Percentiles rank a stretch among this genome's conserved stretches.
Conservation (phyloP, 2,888 invertebrate species). For the Ligdia adustata region DNA sequence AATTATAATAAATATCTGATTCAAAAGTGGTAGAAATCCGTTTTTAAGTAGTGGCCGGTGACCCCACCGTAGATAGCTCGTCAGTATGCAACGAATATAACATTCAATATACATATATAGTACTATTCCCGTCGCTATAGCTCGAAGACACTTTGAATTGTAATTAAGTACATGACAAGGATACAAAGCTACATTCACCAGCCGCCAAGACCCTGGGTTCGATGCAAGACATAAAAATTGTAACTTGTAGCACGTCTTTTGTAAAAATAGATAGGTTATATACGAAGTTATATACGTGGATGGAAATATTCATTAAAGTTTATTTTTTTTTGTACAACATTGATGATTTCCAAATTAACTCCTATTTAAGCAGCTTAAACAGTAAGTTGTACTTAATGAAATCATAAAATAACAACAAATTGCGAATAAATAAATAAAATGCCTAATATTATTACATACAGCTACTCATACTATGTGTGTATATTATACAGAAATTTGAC, state of each 20-base stretch:
- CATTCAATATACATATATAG: conserved; percentile 41
- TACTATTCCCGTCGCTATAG: conserved; percentile 47
- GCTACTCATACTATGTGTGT: conserved; percentile 1
- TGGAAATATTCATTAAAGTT: no score
- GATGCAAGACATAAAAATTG: conserved; percentile 12
- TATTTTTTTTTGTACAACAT: no score
- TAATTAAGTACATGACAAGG: conserved; percentile 56
- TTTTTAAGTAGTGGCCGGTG: no score
- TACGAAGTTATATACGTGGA: no score
- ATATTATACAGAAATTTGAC: conserved; percentile 39
- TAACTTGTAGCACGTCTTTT: background rate
- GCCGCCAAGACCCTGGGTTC: conserved; percentile 45
- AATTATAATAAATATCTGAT: no score
- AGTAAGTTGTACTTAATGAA: no score
- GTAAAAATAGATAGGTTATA: background rate
- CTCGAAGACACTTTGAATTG: conserved; percentile 60
- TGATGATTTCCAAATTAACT: no score
- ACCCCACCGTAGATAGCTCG: conserved; percentile 35
- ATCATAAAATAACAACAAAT: no score
- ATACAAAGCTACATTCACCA: conserved; percentile 55
- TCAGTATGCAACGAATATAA: conserved; percentile 47
- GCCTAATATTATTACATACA: conserved; percentile 22
- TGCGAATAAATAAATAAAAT: no score
- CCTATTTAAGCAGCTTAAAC: no score
- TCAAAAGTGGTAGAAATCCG: no score